Base-by-base conservation (phyloP, 2,888 invertebrate genomes). In the Liodrosophila aerea region DNA sequence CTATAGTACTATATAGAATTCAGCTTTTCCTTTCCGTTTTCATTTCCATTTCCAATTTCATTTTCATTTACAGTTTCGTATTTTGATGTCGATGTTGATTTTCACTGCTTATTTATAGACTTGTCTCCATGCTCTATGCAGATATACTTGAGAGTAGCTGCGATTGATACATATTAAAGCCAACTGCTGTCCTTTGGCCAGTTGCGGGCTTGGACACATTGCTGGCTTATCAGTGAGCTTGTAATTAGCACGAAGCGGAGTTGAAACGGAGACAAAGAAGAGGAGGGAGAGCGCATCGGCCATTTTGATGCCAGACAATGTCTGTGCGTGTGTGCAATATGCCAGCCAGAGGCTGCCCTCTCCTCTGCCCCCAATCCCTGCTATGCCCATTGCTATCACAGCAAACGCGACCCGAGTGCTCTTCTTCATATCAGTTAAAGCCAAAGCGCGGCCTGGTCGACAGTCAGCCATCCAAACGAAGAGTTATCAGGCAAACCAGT, bases 141-240 rank as follows among this genome's bases (percentile, higher is more conserved):
- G 7, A 12, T 2, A 9, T 31, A 27, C 57, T 27, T 56, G n/a
- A n/a, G n/a, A n/a, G n/a, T n/a, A n/a, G n/a, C 30, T 27, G 71
- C 62, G 89, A 89, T 89, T 88, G 88, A 89, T 88, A 86, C 82
- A 85, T 87, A 84, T 87, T 88, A 87, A 87, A 88, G 41, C 39
- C 34, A 30, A 62, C 60, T 51, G 51, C 58, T 7, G 27, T 44
- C 8, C 4, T 9, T 37, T n/a, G n/a, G n/a, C n/a, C n/a, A n/a
- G n/a, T n/a, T n/a, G n/a, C n/a, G n/a, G n/a, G n/a, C n/a, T n/a
- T n/a, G n/a, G n/a, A n/a, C n/a, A n/a, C 39, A 22, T n/a, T 22
- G 16, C 8, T 18, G 33, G 49, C 68, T 65, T 73, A 73, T 73
- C 73, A 73, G 29, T 45, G 15, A 12, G 37, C 52, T 56, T 47